phyloP scores from a whole-genome alignment of 2,797 vertebrate genomes.

The Sebastes alutus region DNA sequence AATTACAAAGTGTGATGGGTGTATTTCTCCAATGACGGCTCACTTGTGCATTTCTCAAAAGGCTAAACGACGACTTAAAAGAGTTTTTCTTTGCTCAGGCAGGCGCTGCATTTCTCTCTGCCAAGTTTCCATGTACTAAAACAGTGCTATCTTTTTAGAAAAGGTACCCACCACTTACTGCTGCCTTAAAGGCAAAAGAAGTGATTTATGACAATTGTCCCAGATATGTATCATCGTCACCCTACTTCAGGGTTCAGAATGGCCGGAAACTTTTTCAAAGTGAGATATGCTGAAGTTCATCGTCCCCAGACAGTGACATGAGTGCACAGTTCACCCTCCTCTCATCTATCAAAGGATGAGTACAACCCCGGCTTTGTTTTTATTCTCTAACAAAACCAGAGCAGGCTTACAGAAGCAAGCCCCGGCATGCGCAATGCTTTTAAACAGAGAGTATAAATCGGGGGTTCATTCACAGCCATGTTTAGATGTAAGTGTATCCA shows the following conservation, averaged over 20 bases:
- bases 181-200: constrained; percentile 42
- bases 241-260: constrained; percentile 61
- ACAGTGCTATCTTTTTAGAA: constrained; percentile 17
- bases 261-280: constrained; percentile 63
- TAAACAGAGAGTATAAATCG: constrained; percentile 23
- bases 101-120: neutral
- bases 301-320: constrained; percentile 70
- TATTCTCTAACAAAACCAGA: constrained; percentile 69
- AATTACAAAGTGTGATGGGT: constrained; percentile 30
- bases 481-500: constrained; percentile 30
- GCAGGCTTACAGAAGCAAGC: constrained; percentile 41
- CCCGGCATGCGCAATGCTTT: constrained; percentile 22
- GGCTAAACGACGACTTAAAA: constrained; percentile 26
- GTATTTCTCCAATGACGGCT: constrained; percentile 30
- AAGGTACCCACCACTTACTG: constrained; percentile 32
- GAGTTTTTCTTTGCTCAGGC: constrained; percentile 10
- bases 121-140: constrained; percentile 7
- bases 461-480: constrained; percentile 47
- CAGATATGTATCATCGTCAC: constrained; percentile 67
- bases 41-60: constrained; percentile 43
- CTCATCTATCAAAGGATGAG: constrained; percentile 76
- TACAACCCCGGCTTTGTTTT: constrained; percentile 65
- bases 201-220: constrained; percentile 72
- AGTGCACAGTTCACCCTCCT: constrained; percentile 66
- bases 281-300: constrained; percentile 64